These are phyloP conservation scores for Euclidia mi DNA, from an alignment of 2,888 invertebrate species.

Conservation along the genomic window DNA sequence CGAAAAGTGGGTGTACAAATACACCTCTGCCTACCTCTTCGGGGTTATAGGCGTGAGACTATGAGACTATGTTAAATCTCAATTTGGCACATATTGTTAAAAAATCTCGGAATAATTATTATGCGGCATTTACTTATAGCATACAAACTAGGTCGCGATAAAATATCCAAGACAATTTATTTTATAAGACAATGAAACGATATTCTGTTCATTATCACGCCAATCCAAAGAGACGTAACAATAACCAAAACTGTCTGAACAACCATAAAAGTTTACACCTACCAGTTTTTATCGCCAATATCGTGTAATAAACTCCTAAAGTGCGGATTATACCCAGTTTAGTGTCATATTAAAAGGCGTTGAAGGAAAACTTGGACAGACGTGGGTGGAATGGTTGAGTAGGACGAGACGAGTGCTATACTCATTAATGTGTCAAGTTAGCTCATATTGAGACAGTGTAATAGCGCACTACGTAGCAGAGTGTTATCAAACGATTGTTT, in stretches of 20 bases:
- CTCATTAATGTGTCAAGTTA: slow-evolving; percentile 38
- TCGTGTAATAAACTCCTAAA: slow-evolving; percentile 47
- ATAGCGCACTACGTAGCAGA: slow-evolving; percentile 6
- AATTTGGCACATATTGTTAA: not conserved
- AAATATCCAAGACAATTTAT: slow-evolving; percentile 1
- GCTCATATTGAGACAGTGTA: slow-evolving; percentile 14
- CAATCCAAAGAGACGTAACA: slow-evolving; percentile 32
- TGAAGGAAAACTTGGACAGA: slow-evolving; percentile 50
- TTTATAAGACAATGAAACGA: slow-evolving; percentile 14
- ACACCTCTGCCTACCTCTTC: no score
- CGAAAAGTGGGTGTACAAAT: no score
- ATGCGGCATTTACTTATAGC: slow-evolving; percentile 2
- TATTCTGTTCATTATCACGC: slow-evolving; percentile 27
- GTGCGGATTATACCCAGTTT: slow-evolving; percentile 60
- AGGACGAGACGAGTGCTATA: slow-evolving; percentile 31
- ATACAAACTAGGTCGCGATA: slow-evolving; percentile 9
- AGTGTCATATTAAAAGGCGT: slow-evolving; percentile 63
- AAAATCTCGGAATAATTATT: slow-evolving; percentile 13
- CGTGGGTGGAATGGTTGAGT: slow-evolving; percentile 41
- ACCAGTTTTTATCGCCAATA: slow-evolving; percentile 53
- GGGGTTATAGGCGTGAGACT: no score
- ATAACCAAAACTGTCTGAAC: slow-evolving; percentile 46
- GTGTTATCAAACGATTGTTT: no score
- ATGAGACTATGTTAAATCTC: no score
- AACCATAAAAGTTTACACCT: slow-evolving; percentile 47